These are phyloP conservation scores for Pseudochirops corinnae DNA, from an alignment of 2,797 vertebrate genomes.

Conservation along the genomic window DNA sequence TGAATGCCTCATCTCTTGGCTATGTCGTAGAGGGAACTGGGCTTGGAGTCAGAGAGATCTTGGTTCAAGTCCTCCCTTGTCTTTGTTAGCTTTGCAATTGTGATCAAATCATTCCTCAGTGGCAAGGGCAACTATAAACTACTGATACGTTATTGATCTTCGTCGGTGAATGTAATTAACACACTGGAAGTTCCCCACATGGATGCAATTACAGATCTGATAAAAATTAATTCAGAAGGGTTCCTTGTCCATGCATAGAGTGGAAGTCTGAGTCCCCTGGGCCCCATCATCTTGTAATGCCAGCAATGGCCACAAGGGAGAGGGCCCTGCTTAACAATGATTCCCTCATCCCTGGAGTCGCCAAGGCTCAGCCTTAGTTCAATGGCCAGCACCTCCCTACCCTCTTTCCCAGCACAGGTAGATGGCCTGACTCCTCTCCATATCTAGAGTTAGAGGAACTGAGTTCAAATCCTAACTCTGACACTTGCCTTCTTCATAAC, in stretches of 20 bases:
- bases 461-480: neutral
- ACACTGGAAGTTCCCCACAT: neutral
- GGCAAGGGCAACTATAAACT: neutral
- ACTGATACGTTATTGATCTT: too few relatives aligned
- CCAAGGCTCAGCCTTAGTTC: neutral
- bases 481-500: neutral
- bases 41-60: too few relatives aligned
- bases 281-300: neutral
- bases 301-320: neutral
- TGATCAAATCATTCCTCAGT: neutral
- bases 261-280: too few relatives aligned
- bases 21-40: too few relatives aligned
- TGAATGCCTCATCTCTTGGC: neutral
- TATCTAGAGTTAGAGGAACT: neutral
- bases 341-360: neutral
- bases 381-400: too few relatives aligned
- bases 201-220: neutral
- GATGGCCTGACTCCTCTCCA: neutral
- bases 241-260: neutral
- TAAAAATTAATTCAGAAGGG: neutral
- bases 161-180: neutral
- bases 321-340: neutral
- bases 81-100: neutral
- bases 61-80: neutral
- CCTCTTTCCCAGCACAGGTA: neutral